Evolutionary conservation across 2,888 invertebrate species (phyloP).

Genomic region (Lasioglossum oenotherae): DNA sequence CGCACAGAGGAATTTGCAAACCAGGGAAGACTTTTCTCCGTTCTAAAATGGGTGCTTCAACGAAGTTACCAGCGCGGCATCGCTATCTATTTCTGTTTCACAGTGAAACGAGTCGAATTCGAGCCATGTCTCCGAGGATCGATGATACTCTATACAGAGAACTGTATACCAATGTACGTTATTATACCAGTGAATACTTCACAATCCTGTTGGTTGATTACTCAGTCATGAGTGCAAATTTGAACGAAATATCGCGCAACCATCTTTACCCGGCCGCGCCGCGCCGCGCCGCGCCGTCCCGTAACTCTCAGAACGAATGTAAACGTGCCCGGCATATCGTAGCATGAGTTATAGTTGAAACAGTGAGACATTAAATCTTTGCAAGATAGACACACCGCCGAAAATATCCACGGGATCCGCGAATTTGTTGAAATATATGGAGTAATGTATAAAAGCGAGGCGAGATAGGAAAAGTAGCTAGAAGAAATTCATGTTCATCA

Average conservation of each 20-base stretch:
- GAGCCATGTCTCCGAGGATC: slow-evolving; percentile 29
- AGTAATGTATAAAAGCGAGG: background rate
- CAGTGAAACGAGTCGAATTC: slow-evolving; percentile 36
- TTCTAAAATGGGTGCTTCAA: background rate
- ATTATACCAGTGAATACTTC: slow-evolving; percentile 35
- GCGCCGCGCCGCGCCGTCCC: background rate
- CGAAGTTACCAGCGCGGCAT: background rate
- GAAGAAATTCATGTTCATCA: background rate
- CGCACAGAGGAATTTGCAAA: background rate
- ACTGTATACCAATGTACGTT: slow-evolving; percentile 7
- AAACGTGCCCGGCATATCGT: background rate
- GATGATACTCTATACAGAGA: background rate
- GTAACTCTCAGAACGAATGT: background rate
- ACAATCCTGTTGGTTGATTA: slow-evolving; percentile 35
- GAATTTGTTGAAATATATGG: background rate
- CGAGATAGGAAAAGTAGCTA: background rate
- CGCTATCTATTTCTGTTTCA: slow-evolving; percentile 21
- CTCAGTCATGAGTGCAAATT: slow-evolving; percentile 37
- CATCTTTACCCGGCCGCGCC: background rate
- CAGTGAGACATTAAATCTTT: slow-evolving; percentile 3
- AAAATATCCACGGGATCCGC: background rate
- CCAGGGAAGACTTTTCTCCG: background rate
- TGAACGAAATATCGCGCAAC: slow-evolving; percentile 6
- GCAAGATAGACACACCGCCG: background rate
- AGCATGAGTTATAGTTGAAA: background rate